phyloP scores from a whole-genome alignment of 1,140 invertebrate species.

The Diprion similis region DNA sequence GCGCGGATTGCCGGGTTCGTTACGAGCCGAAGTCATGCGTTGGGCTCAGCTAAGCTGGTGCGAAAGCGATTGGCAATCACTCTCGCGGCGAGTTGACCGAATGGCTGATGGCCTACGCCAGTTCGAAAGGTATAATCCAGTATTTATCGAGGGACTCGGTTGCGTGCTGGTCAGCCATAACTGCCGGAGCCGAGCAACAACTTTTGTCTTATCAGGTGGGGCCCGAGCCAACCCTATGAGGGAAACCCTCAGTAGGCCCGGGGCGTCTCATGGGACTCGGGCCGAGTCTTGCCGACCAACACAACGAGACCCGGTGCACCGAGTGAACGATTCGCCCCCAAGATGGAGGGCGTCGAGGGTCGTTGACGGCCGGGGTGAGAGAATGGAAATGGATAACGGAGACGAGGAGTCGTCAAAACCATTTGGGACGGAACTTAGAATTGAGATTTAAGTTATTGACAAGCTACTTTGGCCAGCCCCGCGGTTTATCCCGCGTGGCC shows the following conservation, averaged over 20 bases:
- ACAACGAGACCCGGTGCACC: not conserved
- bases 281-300: not conserved
- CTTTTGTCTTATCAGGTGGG: conserved; percentile 49
- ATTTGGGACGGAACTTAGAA: conserved; percentile 59
- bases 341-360: not conserved
- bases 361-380: conserved; percentile 26
- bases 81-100: too few relatives aligned
- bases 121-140: conserved; percentile 34
- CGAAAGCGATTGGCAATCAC: too few relatives aligned
- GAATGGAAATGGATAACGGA: not conserved
- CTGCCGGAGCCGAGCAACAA: conserved; percentile 48
- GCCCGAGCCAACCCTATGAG: too few relatives aligned
- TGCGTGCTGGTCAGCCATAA: conserved; percentile 47
- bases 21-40: too few relatives aligned
- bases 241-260: not conserved
- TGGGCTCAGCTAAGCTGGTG: too few relatives aligned
- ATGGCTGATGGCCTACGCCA: too few relatives aligned
- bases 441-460: conserved; percentile 64
- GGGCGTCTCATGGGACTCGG: not conserved
- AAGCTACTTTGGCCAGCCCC: conserved; percentile 60
- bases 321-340: not conserved
- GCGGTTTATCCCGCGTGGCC: conserved; percentile 55
- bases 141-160: conserved; percentile 45
- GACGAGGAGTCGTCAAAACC: conserved; percentile 39
- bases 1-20: too few relatives aligned